Base-by-base conservation (phyloP, 2,888 invertebrate genomes). In the Caenorhabditis macrosperma region DNA sequence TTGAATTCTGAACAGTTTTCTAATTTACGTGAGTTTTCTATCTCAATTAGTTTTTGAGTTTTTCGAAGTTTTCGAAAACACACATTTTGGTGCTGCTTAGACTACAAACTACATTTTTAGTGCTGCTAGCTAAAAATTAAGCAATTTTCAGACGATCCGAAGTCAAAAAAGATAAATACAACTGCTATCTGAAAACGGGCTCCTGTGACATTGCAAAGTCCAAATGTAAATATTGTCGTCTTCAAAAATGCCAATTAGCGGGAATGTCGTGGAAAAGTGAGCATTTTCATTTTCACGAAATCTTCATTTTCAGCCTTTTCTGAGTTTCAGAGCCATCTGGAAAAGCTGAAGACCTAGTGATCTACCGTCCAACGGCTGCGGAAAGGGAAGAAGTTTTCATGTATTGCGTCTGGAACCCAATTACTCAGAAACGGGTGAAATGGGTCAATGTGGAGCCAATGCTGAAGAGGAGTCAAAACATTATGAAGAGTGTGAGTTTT, bases 361-460 rank as follows among this genome's bases (percentile, higher is more conserved):
- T 7, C 28, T 17, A 48, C 4, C 41, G 5, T 44, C 33, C 4
- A 9, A 1, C 12, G 50, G 54, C 33, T 30, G 41, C 28, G 5
- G 54, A 30, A 44, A 2, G 17, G 3, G 17, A 33, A 15, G 52
- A 61, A 46, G 17, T 28, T 1, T 26, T 64, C 4, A 17, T 12
- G 5, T 55, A 67, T 15, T 22, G 30, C 12, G 57, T 67, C 10
- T 46, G n/a, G 26, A 35, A 68, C 15, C 54, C 60, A 9, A 12
- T 54, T 1, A 59, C 26, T 4, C 50, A 52, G 9, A 50, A 75
- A 12, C 55, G 61, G 0, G 48, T 33, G 0, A 46, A 20, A 22
- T 35, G 60, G 44, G 41, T 76, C 1, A 48, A 76, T 54, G 30
- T 76, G 17, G 15, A 55, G 1, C 55, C 63, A 33, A 69, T 77